Evolutionary conservation across 2,888 invertebrate genomes (phyloP).

Genomic region (Orthosia cruda): DNA sequence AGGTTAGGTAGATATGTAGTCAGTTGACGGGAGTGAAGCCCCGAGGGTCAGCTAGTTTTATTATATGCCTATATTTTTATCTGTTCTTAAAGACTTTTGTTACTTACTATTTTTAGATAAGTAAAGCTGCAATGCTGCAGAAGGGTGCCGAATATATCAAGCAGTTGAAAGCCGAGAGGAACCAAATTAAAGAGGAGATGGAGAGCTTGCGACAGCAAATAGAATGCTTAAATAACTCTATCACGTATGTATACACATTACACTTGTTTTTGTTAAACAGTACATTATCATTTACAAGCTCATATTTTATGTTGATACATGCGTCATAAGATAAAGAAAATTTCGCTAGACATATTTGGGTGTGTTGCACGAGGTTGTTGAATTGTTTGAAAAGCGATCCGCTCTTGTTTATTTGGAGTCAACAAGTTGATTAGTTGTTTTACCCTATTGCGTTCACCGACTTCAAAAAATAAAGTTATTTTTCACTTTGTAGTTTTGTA

Average conservation of each 20-base stretch:
- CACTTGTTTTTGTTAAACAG: neutral
- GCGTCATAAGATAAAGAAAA: neutral
- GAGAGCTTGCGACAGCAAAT: constrained; percentile 97
- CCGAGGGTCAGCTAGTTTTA: no score
- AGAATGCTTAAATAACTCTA: constrained; percentile 97
- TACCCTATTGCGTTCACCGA: no score
- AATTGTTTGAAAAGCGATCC: neutral
- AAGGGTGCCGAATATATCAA: constrained; percentile 99
- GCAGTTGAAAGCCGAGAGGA: constrained; percentile 96
- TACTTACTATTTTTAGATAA: constrained; percentile 91
- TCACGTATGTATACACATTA: constrained; percentile 92
- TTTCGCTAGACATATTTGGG: neutral
- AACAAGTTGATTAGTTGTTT: no score
- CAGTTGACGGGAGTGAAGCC: no score
- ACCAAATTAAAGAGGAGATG: constrained; percentile 97
- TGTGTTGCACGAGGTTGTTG: neutral
- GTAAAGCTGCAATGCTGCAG: constrained; percentile 99
- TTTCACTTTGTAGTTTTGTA: no score
- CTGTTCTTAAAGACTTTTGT: neutral
- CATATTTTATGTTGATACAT: neutral
- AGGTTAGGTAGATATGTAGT: no score
- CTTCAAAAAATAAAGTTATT: no score
- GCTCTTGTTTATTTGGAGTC: no score
- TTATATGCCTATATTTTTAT: no score
- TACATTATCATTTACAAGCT: neutral